A percentile compares a stretch with the other conserved stretches of the same genome.
Conservation (phyloP, 2,888 invertebrate species). For the Polyommatus iphigenia region DNA sequence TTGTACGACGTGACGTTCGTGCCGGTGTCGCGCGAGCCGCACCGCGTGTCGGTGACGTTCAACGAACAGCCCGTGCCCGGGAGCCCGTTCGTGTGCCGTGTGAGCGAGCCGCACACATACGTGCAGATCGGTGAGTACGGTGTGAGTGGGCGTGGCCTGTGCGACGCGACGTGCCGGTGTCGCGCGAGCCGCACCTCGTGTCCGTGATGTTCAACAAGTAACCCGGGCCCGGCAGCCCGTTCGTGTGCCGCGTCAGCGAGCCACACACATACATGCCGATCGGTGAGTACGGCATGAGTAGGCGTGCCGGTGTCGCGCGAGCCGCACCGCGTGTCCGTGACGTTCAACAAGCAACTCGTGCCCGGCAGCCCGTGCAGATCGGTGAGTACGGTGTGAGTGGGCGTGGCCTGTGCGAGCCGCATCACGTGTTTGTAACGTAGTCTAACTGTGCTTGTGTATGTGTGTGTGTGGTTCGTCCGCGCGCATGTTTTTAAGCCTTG, state of each 20-base stretch:
- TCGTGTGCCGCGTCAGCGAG: slow-evolving; percentile 88
- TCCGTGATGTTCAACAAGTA: slow-evolving; percentile 98
- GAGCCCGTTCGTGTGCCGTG: slow-evolving; percentile 92
- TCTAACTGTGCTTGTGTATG: too few relatives aligned
- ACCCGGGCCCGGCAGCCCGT: too few relatives aligned
- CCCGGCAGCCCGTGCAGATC: too few relatives aligned
- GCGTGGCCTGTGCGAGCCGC: too few relatives aligned
- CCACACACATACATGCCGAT: slow-evolving; percentile 87
- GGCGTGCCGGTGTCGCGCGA: too few relatives aligned
- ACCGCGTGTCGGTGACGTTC: slow-evolving; percentile 96
- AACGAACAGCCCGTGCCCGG: slow-evolving; percentile 95
- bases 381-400: slow-evolving; percentile 40
- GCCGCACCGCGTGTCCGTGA: too few relatives aligned
- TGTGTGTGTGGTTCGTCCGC: too few relatives aligned
- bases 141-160: too few relatives aligned
- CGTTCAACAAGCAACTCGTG: too few relatives aligned
- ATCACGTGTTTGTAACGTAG: too few relatives aligned
- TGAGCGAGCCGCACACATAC: slow-evolving; percentile 85
- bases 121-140: slow-evolving; percentile 83
- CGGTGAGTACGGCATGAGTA: too few relatives aligned
- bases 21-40: slow-evolving; percentile 92
- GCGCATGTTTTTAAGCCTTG: too few relatives aligned
- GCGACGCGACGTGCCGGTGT: slow-evolving; percentile 94
- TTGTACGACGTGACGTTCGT: slow-evolving; percentile 95
- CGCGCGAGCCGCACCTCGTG: slow-evolving; percentile 92